phyloP scores from a whole-genome alignment of 1,140 invertebrate genomes.

The Neodiprion virginianus region DNA sequence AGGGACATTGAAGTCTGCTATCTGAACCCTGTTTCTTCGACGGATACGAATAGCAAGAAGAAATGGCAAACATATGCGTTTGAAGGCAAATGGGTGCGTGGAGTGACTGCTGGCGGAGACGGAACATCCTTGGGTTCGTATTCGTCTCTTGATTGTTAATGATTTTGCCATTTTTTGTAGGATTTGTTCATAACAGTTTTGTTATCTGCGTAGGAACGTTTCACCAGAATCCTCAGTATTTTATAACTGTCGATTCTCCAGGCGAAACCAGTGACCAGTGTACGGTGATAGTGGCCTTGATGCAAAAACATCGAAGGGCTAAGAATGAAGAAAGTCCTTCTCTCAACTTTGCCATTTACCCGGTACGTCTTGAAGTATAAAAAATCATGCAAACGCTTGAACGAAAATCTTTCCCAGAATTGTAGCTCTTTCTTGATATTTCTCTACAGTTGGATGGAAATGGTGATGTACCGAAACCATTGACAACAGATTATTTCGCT shows the following conservation, averaged over 20 bases:
- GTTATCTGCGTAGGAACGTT: slow-evolving; percentile 78
- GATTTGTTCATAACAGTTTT: no score
- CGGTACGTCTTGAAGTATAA: no score
- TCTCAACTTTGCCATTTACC: no score
- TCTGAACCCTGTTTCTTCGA: slow-evolving; percentile 91
- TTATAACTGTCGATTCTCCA: slow-evolving; percentile 84
- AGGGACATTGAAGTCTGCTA: slow-evolving; percentile 93
- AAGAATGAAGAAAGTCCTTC: no score
- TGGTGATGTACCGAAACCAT: no score
- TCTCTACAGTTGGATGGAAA: no score
- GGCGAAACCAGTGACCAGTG: slow-evolving; percentile 87
- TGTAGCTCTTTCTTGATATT: no score
- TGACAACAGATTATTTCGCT: no score
- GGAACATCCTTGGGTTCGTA: slow-evolving; percentile 85
- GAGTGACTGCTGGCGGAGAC: slow-evolving; percentile 95
- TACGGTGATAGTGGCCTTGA: slow-evolving; percentile 92
- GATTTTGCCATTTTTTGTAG: no score
- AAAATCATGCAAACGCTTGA: no score
- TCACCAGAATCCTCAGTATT: slow-evolving; percentile 95
- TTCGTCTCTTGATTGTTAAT: neutral
- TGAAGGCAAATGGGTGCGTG: slow-evolving; percentile 92
- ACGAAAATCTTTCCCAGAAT: no score
- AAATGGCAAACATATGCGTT: slow-evolving; percentile 95
- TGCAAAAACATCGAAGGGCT: slow-evolving; percentile 93
- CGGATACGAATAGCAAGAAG: slow-evolving; percentile 78